phyloP scores from a whole-genome alignment of 2,113 vertebrate genomes.

The Seriola rivoliana region DNA sequence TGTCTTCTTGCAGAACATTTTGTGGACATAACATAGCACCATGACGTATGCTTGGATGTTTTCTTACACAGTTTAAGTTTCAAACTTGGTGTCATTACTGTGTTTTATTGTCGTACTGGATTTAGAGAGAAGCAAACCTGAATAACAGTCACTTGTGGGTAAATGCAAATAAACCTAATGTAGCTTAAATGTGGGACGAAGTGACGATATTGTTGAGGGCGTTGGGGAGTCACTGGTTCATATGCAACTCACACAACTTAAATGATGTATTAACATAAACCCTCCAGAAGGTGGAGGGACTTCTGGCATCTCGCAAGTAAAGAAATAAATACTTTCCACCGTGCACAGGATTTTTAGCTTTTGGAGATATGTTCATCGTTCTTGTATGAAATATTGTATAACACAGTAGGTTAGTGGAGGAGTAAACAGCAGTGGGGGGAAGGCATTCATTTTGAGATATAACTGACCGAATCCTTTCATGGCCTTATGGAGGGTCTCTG shows the following conservation, averaged over 20 bases:
- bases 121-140: background rate
- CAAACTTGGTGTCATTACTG: conserved; percentile 6
- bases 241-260: too few relatives aligned
- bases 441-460: background rate
- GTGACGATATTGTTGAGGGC: background rate
- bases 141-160: background rate
- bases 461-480: conserved; percentile 96
- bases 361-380: background rate
- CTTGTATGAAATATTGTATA: background rate
- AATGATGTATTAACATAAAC: background rate
- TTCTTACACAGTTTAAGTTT: background rate
- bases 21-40: background rate
- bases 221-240: too few relatives aligned
- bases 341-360: background rate
- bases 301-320: background rate
- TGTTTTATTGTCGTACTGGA: background rate
- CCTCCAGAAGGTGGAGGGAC: background rate
- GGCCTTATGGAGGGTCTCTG: conserved; percentile 91
- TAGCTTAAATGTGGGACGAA: background rate
- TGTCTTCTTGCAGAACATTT: background rate
- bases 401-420: background rate
- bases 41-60: background rate
- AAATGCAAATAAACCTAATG: background rate
- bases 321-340: background rate
- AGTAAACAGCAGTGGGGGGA: background rate